A percentile compares a stretch with the other conserved stretches of the same genome.
These are phyloP conservation scores for Pyrocoelia pectoralis DNA, from an alignment of 2,888 invertebrate species.

Conservation along the genomic window DNA sequence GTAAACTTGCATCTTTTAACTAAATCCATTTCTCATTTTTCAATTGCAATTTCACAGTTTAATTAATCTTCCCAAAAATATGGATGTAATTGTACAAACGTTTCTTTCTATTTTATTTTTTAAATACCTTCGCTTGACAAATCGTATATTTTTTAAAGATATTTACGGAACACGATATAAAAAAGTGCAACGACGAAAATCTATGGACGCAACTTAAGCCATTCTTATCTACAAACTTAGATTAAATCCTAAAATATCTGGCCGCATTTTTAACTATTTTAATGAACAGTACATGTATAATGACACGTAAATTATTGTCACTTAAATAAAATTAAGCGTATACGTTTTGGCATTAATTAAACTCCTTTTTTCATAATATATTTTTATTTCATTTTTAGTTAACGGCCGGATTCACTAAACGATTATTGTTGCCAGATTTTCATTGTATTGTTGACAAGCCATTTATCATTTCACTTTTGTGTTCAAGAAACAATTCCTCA, in stretches of 20 bases:
- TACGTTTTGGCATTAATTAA: conserved; percentile 6
- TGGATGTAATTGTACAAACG: background rate
- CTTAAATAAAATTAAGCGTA: conserved; percentile 3
- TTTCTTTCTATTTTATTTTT: background rate
- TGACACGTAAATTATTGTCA: conserved; percentile 10
- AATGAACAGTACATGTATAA: conserved; percentile 22
- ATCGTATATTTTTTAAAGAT: conserved; percentile 18
- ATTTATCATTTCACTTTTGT: conserved; percentile 2
- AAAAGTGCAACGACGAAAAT: conserved; percentile 10
- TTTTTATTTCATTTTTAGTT: conserved; percentile 6
- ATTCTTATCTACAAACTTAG: conserved; percentile 21
- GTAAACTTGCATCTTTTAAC: conserved; percentile 17
- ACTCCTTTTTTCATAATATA: background rate
- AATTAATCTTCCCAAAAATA: conserved; percentile 5
- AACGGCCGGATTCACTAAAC: background rate
- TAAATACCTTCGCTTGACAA: conserved; percentile 17
- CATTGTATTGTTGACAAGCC: conserved; percentile 5
- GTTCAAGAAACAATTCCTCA: background rate
- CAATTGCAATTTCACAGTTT: conserved; percentile 9
- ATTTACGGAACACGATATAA: conserved; percentile 23
- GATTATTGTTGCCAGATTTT: conserved; percentile 10
- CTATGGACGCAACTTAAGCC: conserved; percentile 17
- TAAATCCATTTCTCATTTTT: conserved; percentile 17
- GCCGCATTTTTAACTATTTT: conserved; percentile 14
- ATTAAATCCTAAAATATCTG: conserved; percentile 15